Base-by-base conservation (phyloP, 2,888 invertebrate species). In the Cataglyphis rosenhaueri region DNA sequence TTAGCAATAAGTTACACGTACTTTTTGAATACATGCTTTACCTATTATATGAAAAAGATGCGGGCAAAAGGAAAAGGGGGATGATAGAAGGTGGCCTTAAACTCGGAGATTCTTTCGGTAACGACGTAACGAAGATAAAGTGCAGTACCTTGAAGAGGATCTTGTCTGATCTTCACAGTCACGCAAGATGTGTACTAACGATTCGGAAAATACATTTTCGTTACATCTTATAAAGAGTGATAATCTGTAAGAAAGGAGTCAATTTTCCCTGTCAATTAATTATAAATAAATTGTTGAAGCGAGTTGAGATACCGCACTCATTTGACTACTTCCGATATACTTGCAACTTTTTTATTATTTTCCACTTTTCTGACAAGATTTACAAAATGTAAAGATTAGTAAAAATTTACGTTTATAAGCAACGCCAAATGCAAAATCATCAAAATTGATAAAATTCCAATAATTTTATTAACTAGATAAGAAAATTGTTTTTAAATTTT, bases 101-200 rank as follows among this genome's bases (percentile, higher is more conserved):
- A 78, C 35, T 76, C 59, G 44, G 78, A 82, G 65, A 82, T 81
- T 79, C 82, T 82, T 82, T 79, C 48, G 73, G 59, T 71, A 71
- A 44, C 57, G 65, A 66, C 65, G 35, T 81, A 83, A 83, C 83
- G 81, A 83, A 83, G 83, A 83, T 64, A 81, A 83, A 83, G 74
- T 74, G n/a, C 38, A 21, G 64, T 66, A 59, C 55, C 78, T 59
- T 65, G 79, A 71, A 64, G 59, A 55, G 65, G 55, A 68, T 70
- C 83, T 79, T 64, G 61, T 71, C 70, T 64, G 70, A 70, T 57
- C 71, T 71, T 52, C 25, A 32, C 55, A 79, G 68, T 82, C 82
- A 82, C 82, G 82, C 79, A 25, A 79, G 35, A 25, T 62, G 64
- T 78, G 71, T 70, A 59, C 78, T 68, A 76, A 76, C 76, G 71